phyloP scores from a whole-genome alignment of 2,113 vertebrate genomes.

The Campylomormyrus tamandua region DNA sequence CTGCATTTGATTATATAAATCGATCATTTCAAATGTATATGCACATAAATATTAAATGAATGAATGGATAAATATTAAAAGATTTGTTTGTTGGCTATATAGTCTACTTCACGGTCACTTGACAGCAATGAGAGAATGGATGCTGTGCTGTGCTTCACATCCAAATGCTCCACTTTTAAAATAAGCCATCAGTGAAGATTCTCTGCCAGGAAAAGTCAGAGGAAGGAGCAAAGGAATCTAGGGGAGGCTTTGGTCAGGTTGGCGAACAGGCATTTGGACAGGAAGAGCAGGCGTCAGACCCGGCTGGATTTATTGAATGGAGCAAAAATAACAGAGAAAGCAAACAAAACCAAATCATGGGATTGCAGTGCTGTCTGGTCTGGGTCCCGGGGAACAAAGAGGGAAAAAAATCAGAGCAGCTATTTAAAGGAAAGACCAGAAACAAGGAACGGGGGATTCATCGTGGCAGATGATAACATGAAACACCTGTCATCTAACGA shows the following conservation, averaged over 20 bases:
- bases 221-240: not conserved
- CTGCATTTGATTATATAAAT: not conserved
- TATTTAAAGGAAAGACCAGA: not conserved
- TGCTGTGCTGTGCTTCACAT: not conserved
- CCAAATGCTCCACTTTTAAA: not conserved
- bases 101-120: not conserved
- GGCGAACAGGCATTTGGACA: not conserved
- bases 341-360: not conserved
- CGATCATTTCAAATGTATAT: not conserved
- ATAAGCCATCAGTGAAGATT: not conserved
- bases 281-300: not conserved
- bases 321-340: not conserved
- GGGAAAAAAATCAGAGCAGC: not conserved
- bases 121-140: not conserved
- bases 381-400: not conserved
- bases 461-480: not conserved
- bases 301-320: not conserved
- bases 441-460: not conserved
- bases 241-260: not conserved
- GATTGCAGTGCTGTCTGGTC: not conserved
- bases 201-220: not conserved
- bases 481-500: not conserved
- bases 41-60: not conserved
- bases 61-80: not conserved
- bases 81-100: not conserved